Base-by-base conservation (phyloP, 1,140 invertebrate genomes). In the Contarinia nasturtii region DNA sequence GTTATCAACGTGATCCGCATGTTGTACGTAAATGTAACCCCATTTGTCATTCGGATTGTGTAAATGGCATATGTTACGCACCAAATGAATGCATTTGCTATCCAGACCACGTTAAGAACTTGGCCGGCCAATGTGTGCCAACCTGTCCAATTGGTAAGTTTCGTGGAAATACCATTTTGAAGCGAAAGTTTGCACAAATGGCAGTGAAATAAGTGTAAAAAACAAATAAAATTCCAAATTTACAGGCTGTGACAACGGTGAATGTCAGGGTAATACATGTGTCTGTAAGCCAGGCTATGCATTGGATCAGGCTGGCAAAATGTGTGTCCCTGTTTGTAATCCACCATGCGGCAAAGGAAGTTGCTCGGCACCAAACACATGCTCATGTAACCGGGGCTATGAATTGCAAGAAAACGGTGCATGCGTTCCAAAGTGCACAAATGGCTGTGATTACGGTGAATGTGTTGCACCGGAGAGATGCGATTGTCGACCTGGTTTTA, bases 231-330 rank as follows among this genome's bases (percentile, higher is more conserved):
- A 27, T 5, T 27, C 27, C 10, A n/a, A n/a, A 27, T 27, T 27
- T 27, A 5, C 27, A 22, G 61, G 57, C n/a, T 61, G 61, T 33
- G 61, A 57, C 43, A 67, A 72, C 38, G 71, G 71, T 0, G 58
- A 66, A 0, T 74, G 72, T 50, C 65, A 61, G 1, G 61, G 63
- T 2, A 56, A 60, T 33, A 51, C 61, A 2, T 76, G 80, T 55
- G 63, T 66, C 1, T 84, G 81, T 55, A 71, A 70, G 38, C 59
- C 68, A 11, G 80, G 81, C 1, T 83, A 71, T 57, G 64, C 55
- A 2, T 52, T 76, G 41, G 73, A 79, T 47, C 3, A 27, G 50
- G 60, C 65, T 50, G 61, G 50, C 46, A 64, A 57, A 47, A 63
- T 53, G 45, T 83, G 80, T 51, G 43, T 64, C 4, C 75, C 80